Conservation (phyloP, 2,888 invertebrate species). For the Phoenoteleia sp. region DNA sequence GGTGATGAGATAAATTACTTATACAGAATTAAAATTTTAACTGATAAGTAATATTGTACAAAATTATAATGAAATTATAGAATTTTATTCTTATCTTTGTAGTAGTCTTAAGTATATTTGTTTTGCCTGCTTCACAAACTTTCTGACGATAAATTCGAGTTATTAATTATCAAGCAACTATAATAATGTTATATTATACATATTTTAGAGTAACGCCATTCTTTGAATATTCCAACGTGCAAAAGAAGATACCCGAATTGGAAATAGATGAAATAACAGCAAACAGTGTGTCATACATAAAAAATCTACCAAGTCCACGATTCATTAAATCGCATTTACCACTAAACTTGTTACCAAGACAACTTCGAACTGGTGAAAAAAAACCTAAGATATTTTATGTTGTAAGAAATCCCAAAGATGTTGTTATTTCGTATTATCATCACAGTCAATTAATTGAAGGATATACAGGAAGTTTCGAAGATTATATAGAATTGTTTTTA, state of each 20-base stretch:
- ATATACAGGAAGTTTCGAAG: slow-evolving; percentile 89
- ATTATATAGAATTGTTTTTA: slow-evolving; percentile 92
- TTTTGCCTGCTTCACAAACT: no score
- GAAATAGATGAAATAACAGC: slow-evolving; percentile 31
- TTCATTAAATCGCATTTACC: slow-evolving; percentile 91
- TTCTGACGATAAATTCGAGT: no score
- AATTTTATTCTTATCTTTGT: no score
- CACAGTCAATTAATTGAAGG: slow-evolving; percentile 92
- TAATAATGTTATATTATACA: no score
- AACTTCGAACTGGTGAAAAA: slow-evolving; percentile 84
- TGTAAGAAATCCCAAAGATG: slow-evolving; percentile 96
- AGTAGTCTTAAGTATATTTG: no score
- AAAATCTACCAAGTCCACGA: slow-evolving; percentile 87
- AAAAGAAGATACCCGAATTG: slow-evolving; percentile 76
- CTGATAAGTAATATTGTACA: no score
- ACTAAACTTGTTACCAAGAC: slow-evolving; percentile 88
- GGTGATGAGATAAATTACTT: no score
- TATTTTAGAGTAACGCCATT: slow-evolving; percentile 79
- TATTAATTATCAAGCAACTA: no score
- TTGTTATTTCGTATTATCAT: slow-evolving; percentile 95
- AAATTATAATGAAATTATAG: no score
- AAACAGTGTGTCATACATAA: slow-evolving; percentile 82
- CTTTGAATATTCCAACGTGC: slow-evolving; percentile 84
- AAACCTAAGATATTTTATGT: slow-evolving; percentile 93
- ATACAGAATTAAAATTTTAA: no score